Evolutionary conservation across 2,888 invertebrate species (phyloP), one percentile per base, ranked within the genome.

Genomic region (Lordiphosa andalusiaca): DNA sequence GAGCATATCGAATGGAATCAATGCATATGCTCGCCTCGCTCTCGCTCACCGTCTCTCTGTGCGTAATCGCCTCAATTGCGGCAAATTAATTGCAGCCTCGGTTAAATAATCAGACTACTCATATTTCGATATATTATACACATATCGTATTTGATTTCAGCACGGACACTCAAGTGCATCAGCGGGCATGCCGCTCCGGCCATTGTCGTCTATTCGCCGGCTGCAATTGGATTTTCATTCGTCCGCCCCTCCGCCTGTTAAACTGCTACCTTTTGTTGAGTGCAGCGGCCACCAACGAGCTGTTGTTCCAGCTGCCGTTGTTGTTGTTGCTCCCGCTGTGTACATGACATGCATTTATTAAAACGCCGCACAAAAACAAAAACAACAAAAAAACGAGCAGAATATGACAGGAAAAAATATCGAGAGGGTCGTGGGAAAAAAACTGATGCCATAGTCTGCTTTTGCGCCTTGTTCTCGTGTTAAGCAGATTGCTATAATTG

Each of bases 81-180:
- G 57, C 59, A 82, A 76, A 76, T 76, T 76, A 76, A 83, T 80
- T 76, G 83, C 75, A 52, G 62, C 56, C 73, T 69, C 75, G 80
- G 73, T 75, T 69, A 30, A 30, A 30, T 53, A 74, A 60, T 50
- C 40, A 51, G 41, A 41, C n/a, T 50, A 64, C 67, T 55, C 56
- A 54, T 59, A 51, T 46, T 10, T 35, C 50, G 63, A 23, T 23
- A 5, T 23, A 2, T 6, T 64, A 74, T 82, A 71, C n/a, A n/a
- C n/a, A n/a, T 62, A 73, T 81, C 59, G 53, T 65, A 30, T 40
- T 65, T 60, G 30, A 30, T 9, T 30, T 30, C 9, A 3, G 7
- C 30, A 30, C 30, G 9, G 30, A 30, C 30, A 6, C 7, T 30
- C 30, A 9, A 30, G 30, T 30, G 30, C 30, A 30, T 30, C 25